Evolutionary conservation across 2,888 invertebrate genomes (phyloP), one percentile per base, ranked within the genome.

Genomic region (Acrobasis suavella): DNA sequence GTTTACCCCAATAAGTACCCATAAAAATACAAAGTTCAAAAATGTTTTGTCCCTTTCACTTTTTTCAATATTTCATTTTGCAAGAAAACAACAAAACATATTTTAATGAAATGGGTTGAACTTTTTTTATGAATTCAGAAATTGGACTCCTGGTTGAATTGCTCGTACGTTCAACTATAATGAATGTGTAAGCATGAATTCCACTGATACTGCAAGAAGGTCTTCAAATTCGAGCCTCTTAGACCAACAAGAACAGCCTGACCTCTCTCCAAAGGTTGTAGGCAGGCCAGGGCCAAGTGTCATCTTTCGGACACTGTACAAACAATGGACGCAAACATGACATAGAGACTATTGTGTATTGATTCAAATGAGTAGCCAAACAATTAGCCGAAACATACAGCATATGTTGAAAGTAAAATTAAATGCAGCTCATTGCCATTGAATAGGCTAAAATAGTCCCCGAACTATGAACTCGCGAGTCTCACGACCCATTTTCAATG

Each of bases 231-330:
- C 22, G 52, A 52, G 12, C 22, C 51, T 52, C 51, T 52, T 52
- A 52, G 51, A 14, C 32, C 51, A 51, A 51, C 22, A 32, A 22
- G 16, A 55, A 14, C n/a, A 37, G 42, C n/a, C 8, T 42, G 56
- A 56, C 56, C 56, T 56, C 42, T 46, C 9, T 17, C 17, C 17
- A 56, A 22, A 56, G 56, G 56, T 42, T 22, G 42, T 10, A 42
- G 56, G 56, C 56, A 56, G 56, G 42, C 56, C 56, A 42, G 17
- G 56, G 56, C 14, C 56, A 12, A 42, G 42, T 56, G 56, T 42
- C 56, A 56, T 56, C 56, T 56, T 56, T 56, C 56, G 56, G 56
- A 22, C 42, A 7, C 56, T 56, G 38, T 17, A 15, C 56, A 56
- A 56, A 56, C 42, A 56, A 56, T 56, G 14, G 56, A 46, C 12